phyloP scores from a whole-genome alignment of 1,140 invertebrate genomes.

The Papilio dardanus region DNA sequence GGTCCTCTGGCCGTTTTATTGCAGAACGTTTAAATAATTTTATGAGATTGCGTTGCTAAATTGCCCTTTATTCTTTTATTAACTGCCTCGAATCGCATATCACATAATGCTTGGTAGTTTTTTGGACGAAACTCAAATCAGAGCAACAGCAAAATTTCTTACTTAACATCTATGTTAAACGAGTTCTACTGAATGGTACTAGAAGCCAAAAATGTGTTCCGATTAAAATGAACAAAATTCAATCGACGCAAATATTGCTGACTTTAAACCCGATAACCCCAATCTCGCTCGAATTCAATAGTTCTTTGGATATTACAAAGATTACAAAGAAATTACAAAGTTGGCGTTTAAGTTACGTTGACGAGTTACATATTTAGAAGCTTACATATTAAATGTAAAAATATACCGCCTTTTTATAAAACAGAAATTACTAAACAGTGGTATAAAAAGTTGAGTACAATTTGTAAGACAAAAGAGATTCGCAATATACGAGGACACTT shows the following conservation, averaged over 20 bases:
- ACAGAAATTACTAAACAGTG: not conserved
- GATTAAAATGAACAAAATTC: not conserved
- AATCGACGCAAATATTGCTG: not conserved
- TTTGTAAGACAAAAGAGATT: slow-evolving; percentile 17
- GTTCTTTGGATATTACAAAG: not conserved
- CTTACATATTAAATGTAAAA: not conserved
- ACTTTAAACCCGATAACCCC: not conserved
- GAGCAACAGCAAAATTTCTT: not conserved
- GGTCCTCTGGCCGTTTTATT: slow-evolving; percentile 64
- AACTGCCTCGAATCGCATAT: slow-evolving; percentile 55
- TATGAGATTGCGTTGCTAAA: slow-evolving; percentile 66
- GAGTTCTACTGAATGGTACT: not conserved
- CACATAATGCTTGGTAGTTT: slow-evolving; percentile 38
- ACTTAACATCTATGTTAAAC: not conserved
- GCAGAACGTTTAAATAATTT: slow-evolving; percentile 67
- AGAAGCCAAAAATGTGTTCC: not conserved
- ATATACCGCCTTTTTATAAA: not conserved
- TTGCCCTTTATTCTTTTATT: slow-evolving; percentile 62
- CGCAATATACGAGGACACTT: slow-evolving; percentile 55
- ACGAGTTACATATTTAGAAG: not conserved
- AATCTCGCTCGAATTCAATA: not conserved
- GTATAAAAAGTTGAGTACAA: not conserved
- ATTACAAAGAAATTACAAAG: not conserved
- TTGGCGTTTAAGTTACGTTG: not conserved
- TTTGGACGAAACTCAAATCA: slow-evolving; percentile 13